These are phyloP conservation scores for Bolinopsis microptera DNA, from an alignment of 37 sponge, comb jelly and placozoan genomes.

Conservation along the genomic window DNA sequence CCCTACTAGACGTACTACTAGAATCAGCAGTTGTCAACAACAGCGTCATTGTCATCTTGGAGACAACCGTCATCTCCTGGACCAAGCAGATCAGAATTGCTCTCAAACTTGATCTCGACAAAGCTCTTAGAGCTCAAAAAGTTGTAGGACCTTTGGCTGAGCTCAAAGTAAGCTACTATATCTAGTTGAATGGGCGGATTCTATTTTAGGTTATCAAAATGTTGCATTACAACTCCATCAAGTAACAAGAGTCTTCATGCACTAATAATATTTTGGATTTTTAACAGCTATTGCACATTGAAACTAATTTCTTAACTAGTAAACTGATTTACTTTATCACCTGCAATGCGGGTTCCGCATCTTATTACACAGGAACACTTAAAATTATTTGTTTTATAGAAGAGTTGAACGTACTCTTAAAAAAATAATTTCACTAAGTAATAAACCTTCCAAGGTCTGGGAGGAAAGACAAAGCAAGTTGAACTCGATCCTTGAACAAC, in stretches of 20 bases:
- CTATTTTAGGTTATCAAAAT: background rate
- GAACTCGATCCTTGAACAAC: conserved; percentile 73
- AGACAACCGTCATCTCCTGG: conserved; percentile 85
- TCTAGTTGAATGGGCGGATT: too few relatives aligned
- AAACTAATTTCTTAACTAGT: too few relatives aligned
- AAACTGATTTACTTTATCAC: too few relatives aligned
- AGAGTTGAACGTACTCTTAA: too few relatives aligned
- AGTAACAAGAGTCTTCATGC: too few relatives aligned
- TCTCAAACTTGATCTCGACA: conserved; percentile 73
- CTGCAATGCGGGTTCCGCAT: too few relatives aligned
- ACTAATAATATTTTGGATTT: too few relatives aligned
- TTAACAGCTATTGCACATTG: too few relatives aligned
- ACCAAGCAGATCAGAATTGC: conserved; percentile 90
- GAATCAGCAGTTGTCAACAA: conserved; percentile 68
- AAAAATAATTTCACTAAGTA: too few relatives aligned
- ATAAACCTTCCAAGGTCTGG: too few relatives aligned
- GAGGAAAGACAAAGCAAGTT: conserved; percentile 66
- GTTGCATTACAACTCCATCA: background rate
- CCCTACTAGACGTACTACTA: conserved; percentile 76
- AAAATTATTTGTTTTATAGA: too few relatives aligned
- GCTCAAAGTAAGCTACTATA: conserved; percentile 69
- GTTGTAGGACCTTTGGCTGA: conserved; percentile 80
- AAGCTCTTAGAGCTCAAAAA: conserved; percentile 51
- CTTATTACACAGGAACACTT: too few relatives aligned
- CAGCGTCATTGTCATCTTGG: conserved; percentile 78